Evolutionary conservation across 1,140 invertebrate species (phyloP).

Genomic region (Drosophila novamexicana): DNA sequence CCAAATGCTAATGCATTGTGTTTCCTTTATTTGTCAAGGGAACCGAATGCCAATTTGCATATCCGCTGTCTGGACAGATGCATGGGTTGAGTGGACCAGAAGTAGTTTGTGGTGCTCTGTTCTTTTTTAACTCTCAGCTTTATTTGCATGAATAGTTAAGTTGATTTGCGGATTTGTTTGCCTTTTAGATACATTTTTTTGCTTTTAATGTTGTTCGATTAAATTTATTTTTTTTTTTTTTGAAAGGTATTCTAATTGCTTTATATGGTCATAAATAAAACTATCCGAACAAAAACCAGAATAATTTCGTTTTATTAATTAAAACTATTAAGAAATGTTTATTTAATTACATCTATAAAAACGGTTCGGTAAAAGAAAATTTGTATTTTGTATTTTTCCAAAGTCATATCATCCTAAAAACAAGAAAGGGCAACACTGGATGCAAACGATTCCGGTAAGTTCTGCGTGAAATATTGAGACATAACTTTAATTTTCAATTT

Average conservation of each 20-base stretch:
- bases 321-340: no score
- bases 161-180: slow-evolving; percentile 11
- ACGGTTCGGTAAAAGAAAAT: no score
- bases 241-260: neutral
- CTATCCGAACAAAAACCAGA: no score
- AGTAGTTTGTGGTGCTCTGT: neutral
- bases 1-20: slow-evolving; percentile 34
- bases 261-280: no score
- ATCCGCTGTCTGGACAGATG: slow-evolving; percentile 2
- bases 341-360: no score
- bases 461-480: no score
- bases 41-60: slow-evolving; percentile 46
- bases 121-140: slow-evolving; percentile 1
- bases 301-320: no score
- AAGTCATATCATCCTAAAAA: no score
- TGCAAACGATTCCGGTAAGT: no score
- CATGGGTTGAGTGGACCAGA: slow-evolving; percentile 20
- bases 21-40: slow-evolving; percentile 23
- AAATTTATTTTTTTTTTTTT: neutral
- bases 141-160: slow-evolving; percentile 40
- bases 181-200: neutral
- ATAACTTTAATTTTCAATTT: no score
- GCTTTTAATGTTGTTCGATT: neutral
- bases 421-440: no score
- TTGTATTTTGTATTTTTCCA: no score